Evolutionary conservation across 2,113 vertebrate species (phyloP).

Genomic region (Himantopus leucocephalus): DNA sequence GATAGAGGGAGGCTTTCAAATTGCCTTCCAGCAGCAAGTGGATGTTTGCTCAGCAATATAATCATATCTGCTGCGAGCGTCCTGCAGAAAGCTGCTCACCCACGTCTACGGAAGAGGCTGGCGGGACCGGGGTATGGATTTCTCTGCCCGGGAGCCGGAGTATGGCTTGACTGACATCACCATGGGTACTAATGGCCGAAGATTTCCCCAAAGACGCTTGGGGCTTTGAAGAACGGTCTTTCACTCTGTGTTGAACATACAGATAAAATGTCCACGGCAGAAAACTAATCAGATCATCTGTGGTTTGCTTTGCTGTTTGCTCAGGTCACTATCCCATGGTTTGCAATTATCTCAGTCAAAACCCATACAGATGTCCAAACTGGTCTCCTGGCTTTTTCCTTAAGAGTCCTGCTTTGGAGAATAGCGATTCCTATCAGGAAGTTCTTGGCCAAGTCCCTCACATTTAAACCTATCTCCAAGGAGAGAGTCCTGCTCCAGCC

Average conservation of each 20-base stretch:
- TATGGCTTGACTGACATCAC: conserved; percentile 49
- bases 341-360: conserved; percentile 38
- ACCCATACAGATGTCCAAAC: conserved; percentile 48
- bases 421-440: background rate
- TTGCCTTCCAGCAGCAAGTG: background rate
- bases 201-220: conserved; percentile 32
- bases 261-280: conserved; percentile 11
- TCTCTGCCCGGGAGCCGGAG: background rate
- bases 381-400: conserved; percentile 45
- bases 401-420: background rate
- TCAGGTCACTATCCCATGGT: conserved; percentile 40
- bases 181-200: conserved; percentile 60
- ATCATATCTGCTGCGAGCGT: background rate
- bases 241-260: conserved; percentile 46
- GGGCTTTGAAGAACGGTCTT: conserved; percentile 44
- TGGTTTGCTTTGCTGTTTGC: conserved; percentile 52
- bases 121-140: background rate
- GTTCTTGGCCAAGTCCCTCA: background rate
- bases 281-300: conserved; percentile 66
- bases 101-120: background rate
- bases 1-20: background rate
- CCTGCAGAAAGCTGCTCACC: background rate
- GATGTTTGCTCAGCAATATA: background rate
- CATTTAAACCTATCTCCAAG: conserved; percentile 17
- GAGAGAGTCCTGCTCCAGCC: background rate